Percentiles rank a stretch among this genome's conserved stretches.
Evolutionary conservation across 2,888 invertebrate species (phyloP).

Genomic region (Chloroclystis v-ata): DNA sequence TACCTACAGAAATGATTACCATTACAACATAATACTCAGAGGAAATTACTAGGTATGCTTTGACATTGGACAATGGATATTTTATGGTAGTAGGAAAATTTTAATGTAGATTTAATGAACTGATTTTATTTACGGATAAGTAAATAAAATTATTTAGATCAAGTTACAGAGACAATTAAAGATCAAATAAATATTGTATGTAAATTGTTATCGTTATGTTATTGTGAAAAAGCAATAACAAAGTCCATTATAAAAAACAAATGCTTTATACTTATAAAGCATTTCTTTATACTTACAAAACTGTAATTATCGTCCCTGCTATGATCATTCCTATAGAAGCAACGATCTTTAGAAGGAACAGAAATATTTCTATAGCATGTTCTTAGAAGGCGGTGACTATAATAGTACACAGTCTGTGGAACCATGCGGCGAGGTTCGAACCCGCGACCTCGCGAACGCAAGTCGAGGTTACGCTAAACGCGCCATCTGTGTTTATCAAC

Average conservation of each 20-base stretch:
- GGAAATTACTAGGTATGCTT: constrained; percentile 21
- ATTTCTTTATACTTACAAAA: too few relatives aligned
- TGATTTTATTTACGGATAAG: background rate
- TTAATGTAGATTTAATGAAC: background rate
- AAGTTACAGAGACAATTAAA: too few relatives aligned
- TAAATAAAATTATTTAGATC: too few relatives aligned
- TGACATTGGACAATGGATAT: background rate
- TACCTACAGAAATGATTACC: constrained; percentile 53
- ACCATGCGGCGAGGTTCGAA: constrained; percentile 32
- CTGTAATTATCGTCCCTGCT: constrained; percentile 26
- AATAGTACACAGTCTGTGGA: constrained; percentile 31
- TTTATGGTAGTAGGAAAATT: background rate
- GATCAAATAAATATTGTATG: too few relatives aligned
- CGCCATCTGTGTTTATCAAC: constrained; percentile 21
- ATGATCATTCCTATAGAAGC: constrained; percentile 23
- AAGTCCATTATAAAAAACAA: too few relatives aligned
- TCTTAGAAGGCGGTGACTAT: constrained; percentile 35
- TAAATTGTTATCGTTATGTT: too few relatives aligned
- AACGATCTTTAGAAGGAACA: constrained; percentile 18
- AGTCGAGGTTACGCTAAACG: constrained; percentile 13
- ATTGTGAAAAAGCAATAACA: too few relatives aligned
- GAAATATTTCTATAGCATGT: constrained; percentile 30
- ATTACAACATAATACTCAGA: constrained; percentile 49
- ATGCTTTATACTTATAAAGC: too few relatives aligned
- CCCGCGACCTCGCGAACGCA: constrained; percentile 16